Evolutionary conservation across 2,113 vertebrate genomes (phyloP).

Genomic region (Nasalis larvatus): DNA sequence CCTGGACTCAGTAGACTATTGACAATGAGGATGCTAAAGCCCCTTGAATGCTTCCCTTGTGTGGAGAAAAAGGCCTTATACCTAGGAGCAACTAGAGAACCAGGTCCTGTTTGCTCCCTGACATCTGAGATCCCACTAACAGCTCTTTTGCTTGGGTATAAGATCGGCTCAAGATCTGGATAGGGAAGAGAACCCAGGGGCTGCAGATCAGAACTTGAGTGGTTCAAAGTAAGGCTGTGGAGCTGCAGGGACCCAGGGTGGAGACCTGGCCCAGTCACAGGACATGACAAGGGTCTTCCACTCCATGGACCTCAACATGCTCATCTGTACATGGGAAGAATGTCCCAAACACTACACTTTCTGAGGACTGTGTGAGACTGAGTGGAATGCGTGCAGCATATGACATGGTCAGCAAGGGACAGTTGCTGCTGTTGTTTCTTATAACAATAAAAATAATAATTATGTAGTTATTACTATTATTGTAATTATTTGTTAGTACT

Average conservation of each 20-base stretch:
- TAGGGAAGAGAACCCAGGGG: not conserved
- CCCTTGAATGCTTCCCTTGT: not conserved
- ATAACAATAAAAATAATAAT: not conserved
- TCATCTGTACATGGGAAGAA: too few species aligned
- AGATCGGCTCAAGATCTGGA: not conserved
- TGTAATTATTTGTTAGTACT: not conserved
- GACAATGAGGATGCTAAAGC: not conserved
- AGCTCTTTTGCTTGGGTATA: not conserved
- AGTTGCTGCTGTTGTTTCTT: not conserved
- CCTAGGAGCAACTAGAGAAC: not conserved
- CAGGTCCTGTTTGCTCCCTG: too few species aligned
- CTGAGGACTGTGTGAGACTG: too few species aligned
- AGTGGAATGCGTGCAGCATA: not conserved
- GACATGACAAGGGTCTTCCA: too few species aligned
- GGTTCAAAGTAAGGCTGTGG: not conserved
- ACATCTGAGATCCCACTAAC: not conserved
- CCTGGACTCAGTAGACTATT: not conserved
- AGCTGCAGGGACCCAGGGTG: not conserved
- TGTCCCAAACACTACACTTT: fast-evolving
- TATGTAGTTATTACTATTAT: not conserved
- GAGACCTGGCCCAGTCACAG: not conserved
- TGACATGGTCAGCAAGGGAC: not conserved
- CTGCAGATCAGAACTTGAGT: too few species aligned
- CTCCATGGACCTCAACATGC: not conserved
- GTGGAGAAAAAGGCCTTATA: not conserved